phyloP scores from a whole-genome alignment of 2,113 vertebrate species.

The Xyrauchen texanus region DNA sequence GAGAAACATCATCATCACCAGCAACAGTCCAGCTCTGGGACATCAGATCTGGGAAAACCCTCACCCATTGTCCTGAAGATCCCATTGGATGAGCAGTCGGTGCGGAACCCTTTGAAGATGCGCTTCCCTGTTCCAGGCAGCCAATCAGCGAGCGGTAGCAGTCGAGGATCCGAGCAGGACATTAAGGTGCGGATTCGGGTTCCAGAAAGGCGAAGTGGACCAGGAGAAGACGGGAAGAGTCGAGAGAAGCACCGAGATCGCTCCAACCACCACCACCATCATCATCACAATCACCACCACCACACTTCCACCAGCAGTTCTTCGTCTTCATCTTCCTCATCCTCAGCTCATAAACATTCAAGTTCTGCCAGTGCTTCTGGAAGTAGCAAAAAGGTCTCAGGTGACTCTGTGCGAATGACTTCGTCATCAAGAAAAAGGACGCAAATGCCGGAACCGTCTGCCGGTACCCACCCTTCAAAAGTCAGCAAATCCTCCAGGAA shows the following conservation, averaged over 20 bases:
- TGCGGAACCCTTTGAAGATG: slow-evolving; percentile 62
- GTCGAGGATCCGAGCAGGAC: slow-evolving; percentile 79
- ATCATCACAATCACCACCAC: slow-evolving; percentile 75
- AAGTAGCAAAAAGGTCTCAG: slow-evolving; percentile 68
- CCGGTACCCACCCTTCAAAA: slow-evolving; percentile 80
- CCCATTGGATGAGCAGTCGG: too few relatives aligned
- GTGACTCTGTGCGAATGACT: slow-evolving; percentile 73
- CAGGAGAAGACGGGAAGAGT: slow-evolving; percentile 76
- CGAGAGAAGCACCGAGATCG: slow-evolving; percentile 88
- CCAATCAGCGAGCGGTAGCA: slow-evolving; percentile 58
- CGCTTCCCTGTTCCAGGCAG: slow-evolving; percentile 62
- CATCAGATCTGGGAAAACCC: slow-evolving; percentile 72
- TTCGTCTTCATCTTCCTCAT: slow-evolving; percentile 74
- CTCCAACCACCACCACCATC: slow-evolving; percentile 85
- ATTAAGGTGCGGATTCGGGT: slow-evolving; percentile 88
- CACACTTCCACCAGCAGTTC: slow-evolving; percentile 72
- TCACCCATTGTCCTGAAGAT: slow-evolving; percentile 81
- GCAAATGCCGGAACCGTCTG: slow-evolving; percentile 73
- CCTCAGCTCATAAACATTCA: slow-evolving; percentile 78
- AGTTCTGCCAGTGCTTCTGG: slow-evolving; percentile 47
- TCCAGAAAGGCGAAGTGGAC: slow-evolving; percentile 77
- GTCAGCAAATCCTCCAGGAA: slow-evolving; percentile 83
- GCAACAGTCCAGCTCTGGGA: slow-evolving; percentile 57
- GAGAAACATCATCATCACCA: slow-evolving; percentile 75
- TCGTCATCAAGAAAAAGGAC: slow-evolving; percentile 82